Base-by-base conservation (phyloP, 2,888 invertebrate species). In the Prosapia bicincta region DNA sequence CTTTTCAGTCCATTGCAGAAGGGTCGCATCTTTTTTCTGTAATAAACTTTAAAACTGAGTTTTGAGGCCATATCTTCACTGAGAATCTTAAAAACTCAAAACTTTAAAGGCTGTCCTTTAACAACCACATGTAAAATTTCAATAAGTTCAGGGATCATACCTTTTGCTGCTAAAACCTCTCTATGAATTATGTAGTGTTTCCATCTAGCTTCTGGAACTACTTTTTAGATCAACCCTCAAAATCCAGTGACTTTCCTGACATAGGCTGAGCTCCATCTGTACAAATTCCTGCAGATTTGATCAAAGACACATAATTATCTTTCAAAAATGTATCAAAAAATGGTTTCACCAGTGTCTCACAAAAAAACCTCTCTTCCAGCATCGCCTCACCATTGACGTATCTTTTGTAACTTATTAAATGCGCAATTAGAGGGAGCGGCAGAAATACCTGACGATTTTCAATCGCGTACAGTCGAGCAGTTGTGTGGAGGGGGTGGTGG, bases 1-100 rank as follows among this genome's bases (percentile, higher is more conserved):
- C 25, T 69, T 69, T 28, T 28, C 26, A 69, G 70, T 32, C 70
- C 70, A 32, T 32, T 70, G 70, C 30, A 70, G 69, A 69, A 69
- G 26, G 69, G 26, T 69, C 26, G 30, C 13, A 69, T 69, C n/a
- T 70, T 70, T 70, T 70, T 70, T 32, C 70, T 70, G 70, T 69
- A 30, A 70, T n/a, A 66, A 66, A 66, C 66, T 20, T n/a, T 66
- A 66, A 26, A 9, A 10, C 66, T 66, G 66, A 20, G 66, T 66
- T 66, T 23, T 66, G 66, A 66, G 66, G 24, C 69, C 32, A 69
- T 30, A 23, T 69, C 70, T 38, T 23, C 38, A 32, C 38, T 38
- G 25, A 70, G 66, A 66, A 66, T 66, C 15, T 66, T 9, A 66
- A 66, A 68, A 68, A 68, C 26, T 68, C 7, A 26, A 26, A 26